Percentiles rank a stretch among this genome's conserved stretches.
phyloP scores from a whole-genome alignment of 2,797 vertebrate genomes.

The Molossus molossus region DNA sequence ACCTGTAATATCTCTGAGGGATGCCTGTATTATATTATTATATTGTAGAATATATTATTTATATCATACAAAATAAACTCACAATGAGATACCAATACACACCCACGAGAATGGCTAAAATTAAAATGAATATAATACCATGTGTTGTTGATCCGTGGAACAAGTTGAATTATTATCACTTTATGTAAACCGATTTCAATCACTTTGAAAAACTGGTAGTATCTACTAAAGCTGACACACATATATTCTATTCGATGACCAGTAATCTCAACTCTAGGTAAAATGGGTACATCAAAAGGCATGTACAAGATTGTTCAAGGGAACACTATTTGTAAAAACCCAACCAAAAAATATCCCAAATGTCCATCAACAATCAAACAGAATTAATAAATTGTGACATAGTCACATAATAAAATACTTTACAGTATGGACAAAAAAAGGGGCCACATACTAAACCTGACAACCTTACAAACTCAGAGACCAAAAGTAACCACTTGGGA shows the following conservation, averaged over 20 bases:
- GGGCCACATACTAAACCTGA: neutral
- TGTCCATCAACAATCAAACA: neutral
- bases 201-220: conserved; percentile 12
- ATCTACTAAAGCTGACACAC: neutral
- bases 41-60: neutral
- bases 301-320: neutral
- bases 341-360: neutral
- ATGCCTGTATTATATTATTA: neutral
- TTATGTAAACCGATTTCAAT: neutral
- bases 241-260: neutral
- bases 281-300: conserved; percentile 37
- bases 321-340: neutral
- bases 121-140: conserved; percentile 11
- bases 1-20: neutral
- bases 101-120: conserved; percentile 25
- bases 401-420: conserved; percentile 22
- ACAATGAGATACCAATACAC: conserved; percentile 18
- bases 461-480: neutral
- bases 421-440: neutral
- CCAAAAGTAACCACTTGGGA: neutral
- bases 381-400: neutral
- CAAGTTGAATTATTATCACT: neutral
- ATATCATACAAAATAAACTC: neutral
- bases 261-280: neutral
- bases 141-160: neutral